Conservation (phyloP, 2,888 invertebrate species). For the Microctonus hyperodae region DNA sequence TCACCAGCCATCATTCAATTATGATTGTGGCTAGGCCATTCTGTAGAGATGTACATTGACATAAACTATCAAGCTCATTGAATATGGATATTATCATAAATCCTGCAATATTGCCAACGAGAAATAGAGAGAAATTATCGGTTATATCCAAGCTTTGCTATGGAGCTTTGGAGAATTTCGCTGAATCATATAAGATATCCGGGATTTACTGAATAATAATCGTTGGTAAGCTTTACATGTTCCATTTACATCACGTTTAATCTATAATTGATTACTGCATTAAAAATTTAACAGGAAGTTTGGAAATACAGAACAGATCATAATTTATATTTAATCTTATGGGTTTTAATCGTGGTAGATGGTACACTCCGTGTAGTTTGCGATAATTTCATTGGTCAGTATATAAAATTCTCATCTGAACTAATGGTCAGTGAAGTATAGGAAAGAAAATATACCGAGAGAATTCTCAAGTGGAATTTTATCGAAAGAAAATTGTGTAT, state of each 20-base stretch:
- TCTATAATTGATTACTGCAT: background rate
- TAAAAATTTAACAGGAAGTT: too few relatives aligned
- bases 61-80: slow-evolving; percentile 48
- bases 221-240: background rate
- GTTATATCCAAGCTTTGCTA: slow-evolving; percentile 32
- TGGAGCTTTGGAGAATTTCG: slow-evolving; percentile 20
- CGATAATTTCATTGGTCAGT: slow-evolving; percentile 21
- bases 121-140: slow-evolving; percentile 30
- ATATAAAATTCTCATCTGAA: slow-evolving; percentile 25
- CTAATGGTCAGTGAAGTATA: slow-evolving; percentile 19
- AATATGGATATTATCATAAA: slow-evolving; percentile 50
- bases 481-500: background rate
- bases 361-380: slow-evolving; percentile 18
- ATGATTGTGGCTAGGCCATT: slow-evolving; percentile 40
- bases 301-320: background rate
- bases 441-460: slow-evolving; percentile 14
- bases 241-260: background rate
- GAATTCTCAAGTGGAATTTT: slow-evolving; percentile 20
- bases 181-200: background rate
- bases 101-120: slow-evolving; percentile 28
- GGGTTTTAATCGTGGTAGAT: slow-evolving; percentile 26
- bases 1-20: slow-evolving; percentile 57
- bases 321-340: slow-evolving; percentile 14
- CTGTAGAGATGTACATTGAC: slow-evolving; percentile 35
- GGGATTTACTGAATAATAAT: background rate